Base-by-base conservation (phyloP, 2,888 invertebrate genomes). In the Ophion costatus region DNA sequence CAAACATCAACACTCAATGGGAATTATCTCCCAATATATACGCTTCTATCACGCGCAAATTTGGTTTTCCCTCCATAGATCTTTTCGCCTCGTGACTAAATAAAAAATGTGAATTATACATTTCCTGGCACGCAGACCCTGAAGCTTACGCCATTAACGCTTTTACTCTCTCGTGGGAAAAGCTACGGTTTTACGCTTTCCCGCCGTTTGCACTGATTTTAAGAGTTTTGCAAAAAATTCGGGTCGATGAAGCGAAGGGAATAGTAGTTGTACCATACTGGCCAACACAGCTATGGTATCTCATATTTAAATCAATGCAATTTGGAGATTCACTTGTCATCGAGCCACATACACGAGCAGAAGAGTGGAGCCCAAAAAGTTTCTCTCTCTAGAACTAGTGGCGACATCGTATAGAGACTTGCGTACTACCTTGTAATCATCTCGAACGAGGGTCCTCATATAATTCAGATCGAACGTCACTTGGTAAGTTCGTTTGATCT, bases 61-160 rank as follows among this genome's bases (percentile, higher is more conserved):
- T 85, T 45, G 85, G 86, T 1, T 6, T 2, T 10, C 82, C 80
- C n/a, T 86, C 87, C 29, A 88, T 88, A 29, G 89, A 91, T 73
- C 76, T 90, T 14, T 91, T 90, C 77, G 90, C 90, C 0, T 81
- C 89, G 22, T 64, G 82, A 4, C 20, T 81, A 42, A 91, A 91
- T 79, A 80, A 56, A 42, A 90, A 91, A 84, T 90, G 90, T 80
- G 57, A 80, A 24, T 80, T 67, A 76, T 90, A 85, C 57, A 69
- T 88, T 57, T 90, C 91, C 10, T 91, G 90, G 89, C 70, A 71
- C 24, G 74, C 81, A 57, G 89, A 91, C 74, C 89, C 90, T 2
- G 76, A 86, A 7, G 86, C 90, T 0, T 29, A 78, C 6, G 78
- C 82, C 6, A 82, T 90, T 0, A 90, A 91, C 73, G 91, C 91